A percentile compares a stretch with the other conserved stretches of the same genome.
Conservation (phyloP, 2,113 vertebrate species). For the Cranoglanis bouderius region DNA sequence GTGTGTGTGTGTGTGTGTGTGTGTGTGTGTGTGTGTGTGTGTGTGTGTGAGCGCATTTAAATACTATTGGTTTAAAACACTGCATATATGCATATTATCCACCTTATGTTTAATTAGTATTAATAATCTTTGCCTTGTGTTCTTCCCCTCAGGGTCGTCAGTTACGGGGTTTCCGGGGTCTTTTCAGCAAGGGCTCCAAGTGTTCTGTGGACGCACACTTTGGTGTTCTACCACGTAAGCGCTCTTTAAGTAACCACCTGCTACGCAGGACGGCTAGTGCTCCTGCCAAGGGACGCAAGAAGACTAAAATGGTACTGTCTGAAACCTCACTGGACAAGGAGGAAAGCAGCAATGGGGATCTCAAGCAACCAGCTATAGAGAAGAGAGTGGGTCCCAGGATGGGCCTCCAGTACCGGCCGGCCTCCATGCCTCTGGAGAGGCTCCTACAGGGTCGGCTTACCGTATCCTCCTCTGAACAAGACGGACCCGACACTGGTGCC, state of each 20-base stretch:
- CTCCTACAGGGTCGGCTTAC: conserved; percentile 77
- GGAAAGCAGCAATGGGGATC: conserved; percentile 70
- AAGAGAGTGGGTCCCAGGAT: conserved; percentile 62
- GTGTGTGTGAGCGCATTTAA: neutral
- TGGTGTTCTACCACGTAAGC: conserved; percentile 76
- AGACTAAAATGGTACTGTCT: conserved; percentile 85
- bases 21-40: neutral
- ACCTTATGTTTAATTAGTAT: neutral
- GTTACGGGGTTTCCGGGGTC: conserved; percentile 87
- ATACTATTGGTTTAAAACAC: neutral
- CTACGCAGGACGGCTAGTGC: conserved; percentile 93
- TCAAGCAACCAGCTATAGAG: conserved; percentile 63
- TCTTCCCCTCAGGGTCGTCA: conserved; percentile 81
- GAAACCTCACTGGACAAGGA: conserved; percentile 79
- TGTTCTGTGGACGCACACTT: conserved; percentile 74
- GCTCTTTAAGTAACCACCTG: conserved; percentile 87
- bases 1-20: too few relatives aligned
- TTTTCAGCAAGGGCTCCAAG: conserved; percentile 88
- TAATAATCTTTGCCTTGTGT: neutral
- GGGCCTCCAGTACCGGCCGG: conserved; percentile 79
- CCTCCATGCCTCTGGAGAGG: conserved; percentile 90
- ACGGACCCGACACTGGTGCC: conserved; percentile 63
- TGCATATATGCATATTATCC: neutral
- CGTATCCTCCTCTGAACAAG: conserved; percentile 67
- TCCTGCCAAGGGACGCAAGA: conserved; percentile 92